Conservation (phyloP, 2,888 invertebrate species). For the Mimas tiliae region DNA sequence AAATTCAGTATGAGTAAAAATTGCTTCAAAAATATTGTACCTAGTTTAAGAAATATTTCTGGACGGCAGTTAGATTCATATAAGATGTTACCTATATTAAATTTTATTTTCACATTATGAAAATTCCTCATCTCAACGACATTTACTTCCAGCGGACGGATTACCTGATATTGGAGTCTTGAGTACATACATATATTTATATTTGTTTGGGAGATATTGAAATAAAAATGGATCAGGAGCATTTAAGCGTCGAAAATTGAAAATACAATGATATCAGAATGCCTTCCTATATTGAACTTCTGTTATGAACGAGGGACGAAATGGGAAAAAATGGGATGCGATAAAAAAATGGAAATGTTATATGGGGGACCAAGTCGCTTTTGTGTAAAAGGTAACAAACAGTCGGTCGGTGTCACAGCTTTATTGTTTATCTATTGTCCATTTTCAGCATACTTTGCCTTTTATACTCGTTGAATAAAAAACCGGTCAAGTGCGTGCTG, state of each 20-base stretch:
- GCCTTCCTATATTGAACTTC: conserved; percentile 1
- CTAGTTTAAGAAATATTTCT: not conserved
- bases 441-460: not conserved
- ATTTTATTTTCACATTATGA: not conserved
- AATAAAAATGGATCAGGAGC: not conserved
- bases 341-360: not conserved
- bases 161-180: conserved; percentile 12
- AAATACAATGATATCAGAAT: conserved; percentile 15
- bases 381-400: not conserved
- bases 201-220: not conserved
- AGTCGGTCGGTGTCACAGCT: not conserved
- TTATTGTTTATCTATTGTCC: not conserved
- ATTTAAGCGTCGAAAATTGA: conserved; percentile 1
- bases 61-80: not conserved
- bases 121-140: not conserved
- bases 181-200: conserved; percentile 1
- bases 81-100: not conserved
- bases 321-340: not conserved
- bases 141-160: conserved; percentile 5
- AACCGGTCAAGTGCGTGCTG: no score
- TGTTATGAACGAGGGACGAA: not conserved
- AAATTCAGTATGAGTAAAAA: no score
- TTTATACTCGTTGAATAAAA: not conserved
- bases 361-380: not conserved
- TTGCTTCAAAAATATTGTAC: not conserved